Percentiles rank a stretch among this genome's conserved stretches.
Conservation (phyloP, 1,140 invertebrate species). For the Monomorium pharaonis region DNA sequence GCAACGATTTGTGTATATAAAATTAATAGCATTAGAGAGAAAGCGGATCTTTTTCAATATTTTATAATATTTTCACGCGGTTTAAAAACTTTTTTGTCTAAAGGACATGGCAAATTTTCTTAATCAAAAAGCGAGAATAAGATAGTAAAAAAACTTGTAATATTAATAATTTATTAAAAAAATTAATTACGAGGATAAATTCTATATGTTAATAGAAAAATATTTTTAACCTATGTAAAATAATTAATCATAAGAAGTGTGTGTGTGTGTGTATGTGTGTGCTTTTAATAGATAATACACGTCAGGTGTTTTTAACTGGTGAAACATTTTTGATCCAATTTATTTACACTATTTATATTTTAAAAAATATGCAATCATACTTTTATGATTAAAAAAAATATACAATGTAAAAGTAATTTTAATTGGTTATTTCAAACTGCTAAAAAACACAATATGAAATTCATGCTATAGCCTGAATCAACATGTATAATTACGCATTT, state of each 20-base stretch:
- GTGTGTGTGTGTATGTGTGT: too few species aligned
- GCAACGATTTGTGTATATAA: neutral
- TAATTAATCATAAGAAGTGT: neutral
- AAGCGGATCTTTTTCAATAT: neutral
- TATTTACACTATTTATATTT: neutral
- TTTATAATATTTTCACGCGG: neutral
- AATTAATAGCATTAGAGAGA: conserved; percentile 2
- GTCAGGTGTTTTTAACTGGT: neutral
- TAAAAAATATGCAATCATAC: neutral
- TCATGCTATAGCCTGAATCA: too few species aligned
- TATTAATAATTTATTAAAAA: neutral
- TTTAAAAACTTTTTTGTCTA: neutral
- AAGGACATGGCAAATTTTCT: neutral
- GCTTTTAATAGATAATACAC: neutral
- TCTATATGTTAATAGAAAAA: neutral
- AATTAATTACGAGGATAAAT: neutral
- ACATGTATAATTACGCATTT: neutral
- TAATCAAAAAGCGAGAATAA: neutral
- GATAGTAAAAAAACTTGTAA: neutral
- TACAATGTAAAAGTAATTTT: too few species aligned
- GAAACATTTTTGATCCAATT: neutral
- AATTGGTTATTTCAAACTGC: too few species aligned
- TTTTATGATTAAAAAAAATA: too few species aligned
- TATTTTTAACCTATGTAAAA: neutral
- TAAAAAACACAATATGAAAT: neutral